Conservation (phyloP, 2,888 invertebrate genomes). For the Colostygia pectinataria region DNA sequence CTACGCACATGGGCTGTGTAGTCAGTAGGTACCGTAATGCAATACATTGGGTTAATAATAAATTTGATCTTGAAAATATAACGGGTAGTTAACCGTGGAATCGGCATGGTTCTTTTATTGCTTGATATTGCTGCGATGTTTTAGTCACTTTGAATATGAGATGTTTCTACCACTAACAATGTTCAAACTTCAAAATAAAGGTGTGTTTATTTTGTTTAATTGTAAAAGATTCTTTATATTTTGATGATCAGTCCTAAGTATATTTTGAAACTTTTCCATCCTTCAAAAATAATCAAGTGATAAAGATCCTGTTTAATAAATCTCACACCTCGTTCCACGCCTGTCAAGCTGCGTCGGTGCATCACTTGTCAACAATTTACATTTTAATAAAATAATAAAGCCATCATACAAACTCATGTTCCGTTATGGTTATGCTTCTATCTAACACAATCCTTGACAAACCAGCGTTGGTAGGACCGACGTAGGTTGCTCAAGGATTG, state of each 20-base stretch:
- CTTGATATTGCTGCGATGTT: no score
- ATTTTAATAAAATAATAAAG: conserved; percentile 60
- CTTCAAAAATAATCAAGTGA: conserved; percentile 6
- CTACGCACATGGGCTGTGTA: conserved; percentile 9
- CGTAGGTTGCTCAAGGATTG: neutral
- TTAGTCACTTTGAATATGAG: no score
- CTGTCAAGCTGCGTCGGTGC: conserved; percentile 32
- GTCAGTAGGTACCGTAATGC: conserved; percentile 20
- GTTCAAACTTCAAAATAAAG: no score
- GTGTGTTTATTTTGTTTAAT: no score
- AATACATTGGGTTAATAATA: conserved; percentile 9
- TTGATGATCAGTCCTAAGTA: neutral
- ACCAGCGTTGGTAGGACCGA: no score
- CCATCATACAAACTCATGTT: conserved; percentile 47
- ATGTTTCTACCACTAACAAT: no score
- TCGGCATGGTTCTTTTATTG: no score
- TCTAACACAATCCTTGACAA: conserved; percentile 3
- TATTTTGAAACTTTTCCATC: neutral
- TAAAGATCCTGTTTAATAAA: conserved; percentile 22
- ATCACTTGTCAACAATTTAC: conserved; percentile 59
- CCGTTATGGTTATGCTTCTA: conserved; percentile 41
- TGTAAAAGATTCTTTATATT: no score
- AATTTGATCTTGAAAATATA: conserved; percentile 6
- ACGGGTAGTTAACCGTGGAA: no score
- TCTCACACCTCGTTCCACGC: conserved; percentile 24